phyloP scores from a whole-genome alignment of 2,888 invertebrate species.

The Dryomyza anilis region DNA sequence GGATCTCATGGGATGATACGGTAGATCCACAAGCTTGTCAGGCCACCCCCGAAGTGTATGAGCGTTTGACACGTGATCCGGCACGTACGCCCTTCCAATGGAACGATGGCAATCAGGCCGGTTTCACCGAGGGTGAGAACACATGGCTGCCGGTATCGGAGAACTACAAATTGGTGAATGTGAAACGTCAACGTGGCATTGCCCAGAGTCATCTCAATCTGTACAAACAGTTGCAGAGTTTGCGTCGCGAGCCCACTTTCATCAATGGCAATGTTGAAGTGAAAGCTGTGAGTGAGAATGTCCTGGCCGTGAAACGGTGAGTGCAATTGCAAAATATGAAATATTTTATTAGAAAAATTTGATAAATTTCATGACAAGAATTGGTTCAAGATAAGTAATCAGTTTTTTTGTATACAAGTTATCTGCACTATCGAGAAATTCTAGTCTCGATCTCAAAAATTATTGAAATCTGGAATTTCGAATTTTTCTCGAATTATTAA shows the following conservation, averaged over 20 bases:
- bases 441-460: too few species aligned
- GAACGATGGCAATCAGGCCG: constrained; percentile 60
- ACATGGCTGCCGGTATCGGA: constrained; percentile 61
- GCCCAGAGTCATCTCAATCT: constrained; percentile 66
- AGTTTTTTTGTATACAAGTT: too few species aligned
- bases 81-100: constrained; percentile 70
- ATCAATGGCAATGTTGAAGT: constrained; percentile 64
- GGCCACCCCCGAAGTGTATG: constrained; percentile 67
- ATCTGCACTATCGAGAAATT: too few species aligned
- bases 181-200: constrained; percentile 63
- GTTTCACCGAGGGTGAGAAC: constrained; percentile 48
- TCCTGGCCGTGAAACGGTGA: constrained; percentile 62
- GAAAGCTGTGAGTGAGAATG: constrained; percentile 52
- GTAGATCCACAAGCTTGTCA: constrained; percentile 66
- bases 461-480: too few species aligned
- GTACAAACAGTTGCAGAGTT: constrained; percentile 64
- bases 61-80: constrained; percentile 67
- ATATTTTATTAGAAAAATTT: too few species aligned
- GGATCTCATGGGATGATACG: constrained; percentile 62
- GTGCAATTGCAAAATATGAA: too few species aligned
- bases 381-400: too few species aligned
- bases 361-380: too few species aligned
- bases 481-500: too few species aligned
- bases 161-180: constrained; percentile 67
- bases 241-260: constrained; percentile 63